phyloP scores from a whole-genome alignment of 2,888 invertebrate species.

The Xylota segnis region DNA sequence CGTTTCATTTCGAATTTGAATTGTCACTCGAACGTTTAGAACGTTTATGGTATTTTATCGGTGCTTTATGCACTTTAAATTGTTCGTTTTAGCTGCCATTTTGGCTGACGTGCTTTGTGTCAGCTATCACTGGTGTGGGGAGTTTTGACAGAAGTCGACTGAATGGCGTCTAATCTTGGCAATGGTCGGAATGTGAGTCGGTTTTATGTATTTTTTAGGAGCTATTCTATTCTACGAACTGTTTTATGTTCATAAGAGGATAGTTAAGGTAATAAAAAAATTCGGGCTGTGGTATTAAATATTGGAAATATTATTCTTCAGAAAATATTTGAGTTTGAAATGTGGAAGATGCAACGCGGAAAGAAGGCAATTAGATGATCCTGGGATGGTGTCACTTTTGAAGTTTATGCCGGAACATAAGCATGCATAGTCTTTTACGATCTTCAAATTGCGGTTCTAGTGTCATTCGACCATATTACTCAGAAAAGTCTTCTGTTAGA shows the following conservation, averaged over 20 bases:
- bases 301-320: too few relatives aligned
- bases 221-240: not conserved
- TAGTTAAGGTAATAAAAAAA: not conserved
- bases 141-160: slow-evolving; percentile 24
- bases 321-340: too few relatives aligned
- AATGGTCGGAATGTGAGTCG: slow-evolving; percentile 34
- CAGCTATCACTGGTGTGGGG: slow-evolving; percentile 23
- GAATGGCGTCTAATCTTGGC: slow-evolving; percentile 41
- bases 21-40: slow-evolving; percentile 32
- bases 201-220: not conserved
- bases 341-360: too few relatives aligned
- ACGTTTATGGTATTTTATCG: slow-evolving; percentile 38
- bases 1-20: slow-evolving; percentile 51
- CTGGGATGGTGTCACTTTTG: too few relatives aligned
- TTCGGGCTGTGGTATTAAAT: too few relatives aligned
- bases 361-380: too few relatives aligned
- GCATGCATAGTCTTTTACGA: too few relatives aligned
- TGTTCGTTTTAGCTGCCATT: slow-evolving; percentile 18
- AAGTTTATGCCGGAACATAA: too few relatives aligned
- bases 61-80: slow-evolving; percentile 34
- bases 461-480: too few relatives aligned
- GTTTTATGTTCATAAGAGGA: not conserved
- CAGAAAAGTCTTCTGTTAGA: too few relatives aligned
- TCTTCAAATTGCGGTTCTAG: too few relatives aligned
- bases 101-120: slow-evolving; percentile 51